Conservation (phyloP, 2,113 vertebrate genomes). For the Tichodroma muraria region DNA sequence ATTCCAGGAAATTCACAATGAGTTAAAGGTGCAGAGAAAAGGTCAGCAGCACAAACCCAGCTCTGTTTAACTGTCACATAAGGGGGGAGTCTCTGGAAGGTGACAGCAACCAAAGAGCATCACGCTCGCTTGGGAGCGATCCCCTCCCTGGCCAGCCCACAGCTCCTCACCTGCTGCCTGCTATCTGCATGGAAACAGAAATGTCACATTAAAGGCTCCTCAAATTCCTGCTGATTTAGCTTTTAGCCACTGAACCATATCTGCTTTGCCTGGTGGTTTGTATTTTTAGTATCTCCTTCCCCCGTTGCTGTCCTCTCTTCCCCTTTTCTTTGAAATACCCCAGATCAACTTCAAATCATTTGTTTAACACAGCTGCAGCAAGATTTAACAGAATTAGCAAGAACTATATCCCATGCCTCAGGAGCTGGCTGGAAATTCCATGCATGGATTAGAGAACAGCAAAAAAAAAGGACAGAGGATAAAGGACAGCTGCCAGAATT, state of each 20-base stretch:
- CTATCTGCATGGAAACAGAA: background rate
- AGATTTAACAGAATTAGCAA: background rate
- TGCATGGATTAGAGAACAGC: background rate
- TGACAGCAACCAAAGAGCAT: background rate
- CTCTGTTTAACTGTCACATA: background rate
- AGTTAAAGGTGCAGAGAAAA: background rate
- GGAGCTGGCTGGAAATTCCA: background rate
- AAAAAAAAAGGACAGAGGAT: background rate
- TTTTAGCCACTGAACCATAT: background rate
- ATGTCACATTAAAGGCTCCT: background rate
- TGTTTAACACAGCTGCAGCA: background rate
- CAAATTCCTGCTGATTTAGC: background rate
- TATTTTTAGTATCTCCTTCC: background rate
- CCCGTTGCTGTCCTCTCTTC: background rate
- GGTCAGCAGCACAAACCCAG: background rate
- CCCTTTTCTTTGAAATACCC: background rate
- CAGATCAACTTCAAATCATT: background rate
- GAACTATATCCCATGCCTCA: background rate
- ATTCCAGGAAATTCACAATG: background rate
- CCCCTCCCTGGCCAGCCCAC: background rate
- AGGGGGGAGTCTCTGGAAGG: accelerated
- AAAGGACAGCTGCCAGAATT: background rate
- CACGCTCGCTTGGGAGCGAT: background rate
- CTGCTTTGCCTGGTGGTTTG: background rate
- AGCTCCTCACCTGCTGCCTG: background rate